phyloP scores from a whole-genome alignment of 2,888 invertebrate species.

The Lasioglossum pauxillum region DNA sequence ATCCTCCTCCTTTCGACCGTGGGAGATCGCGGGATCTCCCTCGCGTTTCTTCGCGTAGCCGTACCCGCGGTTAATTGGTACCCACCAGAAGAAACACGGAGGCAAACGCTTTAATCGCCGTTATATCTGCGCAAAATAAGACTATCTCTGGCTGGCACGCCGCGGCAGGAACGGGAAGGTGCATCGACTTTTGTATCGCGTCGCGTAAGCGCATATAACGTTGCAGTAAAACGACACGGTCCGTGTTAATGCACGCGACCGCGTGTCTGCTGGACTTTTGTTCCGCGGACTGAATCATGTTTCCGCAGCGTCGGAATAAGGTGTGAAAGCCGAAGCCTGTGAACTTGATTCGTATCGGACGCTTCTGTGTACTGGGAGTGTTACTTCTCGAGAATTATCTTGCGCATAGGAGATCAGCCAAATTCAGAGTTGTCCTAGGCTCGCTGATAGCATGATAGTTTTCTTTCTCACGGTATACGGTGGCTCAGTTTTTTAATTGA shows the following conservation, averaged over 20 bases:
- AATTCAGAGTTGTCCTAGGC: neutral
- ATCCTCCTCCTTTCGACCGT: slow-evolving; percentile 14
- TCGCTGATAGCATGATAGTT: neutral
- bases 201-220: slow-evolving; percentile 54
- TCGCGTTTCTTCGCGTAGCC: slow-evolving; percentile 54
- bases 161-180: slow-evolving; percentile 42
- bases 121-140: slow-evolving; percentile 68
- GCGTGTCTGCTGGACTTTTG: slow-evolving; percentile 52
- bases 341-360: slow-evolving; percentile 5
- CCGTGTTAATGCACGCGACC: slow-evolving; percentile 53
- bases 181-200: slow-evolving; percentile 60
- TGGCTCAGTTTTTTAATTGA: no score
- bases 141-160: slow-evolving; percentile 36
- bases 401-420: neutral
- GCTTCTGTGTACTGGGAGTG: neutral
- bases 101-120: slow-evolving; percentile 66
- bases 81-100: slow-evolving; percentile 55
- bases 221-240: slow-evolving; percentile 61
- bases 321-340: slow-evolving; percentile 37
- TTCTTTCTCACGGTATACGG: no score
- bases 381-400: neutral
- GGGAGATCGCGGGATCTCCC: slow-evolving; percentile 55
- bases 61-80: slow-evolving; percentile 67
- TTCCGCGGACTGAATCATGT: slow-evolving; percentile 45
- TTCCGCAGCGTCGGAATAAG: slow-evolving; percentile 61